Percentiles rank a stretch among this genome's conserved stretches.
These are phyloP conservation scores for Homalodisca vitripennis DNA, from an alignment of 1,140 invertebrate genomes.

Conservation along the genomic window DNA sequence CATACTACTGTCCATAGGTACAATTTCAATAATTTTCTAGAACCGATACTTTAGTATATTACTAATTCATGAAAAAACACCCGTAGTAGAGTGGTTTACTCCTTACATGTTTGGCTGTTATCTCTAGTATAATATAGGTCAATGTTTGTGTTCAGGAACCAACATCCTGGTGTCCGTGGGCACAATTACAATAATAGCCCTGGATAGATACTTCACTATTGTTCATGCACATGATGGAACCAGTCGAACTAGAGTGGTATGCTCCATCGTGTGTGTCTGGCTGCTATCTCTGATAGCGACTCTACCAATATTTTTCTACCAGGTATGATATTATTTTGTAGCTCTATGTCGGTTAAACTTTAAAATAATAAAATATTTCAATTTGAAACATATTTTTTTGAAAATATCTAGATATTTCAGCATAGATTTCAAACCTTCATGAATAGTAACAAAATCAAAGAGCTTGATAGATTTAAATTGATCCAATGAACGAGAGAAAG, in stretches of 20 bases:
- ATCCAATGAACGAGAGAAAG: too few relatives aligned
- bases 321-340: too few relatives aligned
- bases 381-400: too few relatives aligned
- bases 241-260: conserved; percentile 46
- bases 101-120: neutral
- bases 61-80: neutral
- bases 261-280: conserved; percentile 54
- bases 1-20: conserved; percentile 59
- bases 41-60: conserved; percentile 50
- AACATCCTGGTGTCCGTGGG: conserved; percentile 61
- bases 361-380: too few relatives aligned
- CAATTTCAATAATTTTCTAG: conserved; percentile 60
- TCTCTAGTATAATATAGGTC: too few relatives aligned
- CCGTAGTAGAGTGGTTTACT: neutral
- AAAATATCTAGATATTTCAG: too few relatives aligned
- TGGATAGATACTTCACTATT: conserved; percentile 56
- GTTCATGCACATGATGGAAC: conserved; percentile 31
- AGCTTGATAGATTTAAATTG: too few relatives aligned
- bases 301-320: conserved; percentile 53
- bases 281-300: conserved; percentile 53
- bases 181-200: conserved; percentile 60
- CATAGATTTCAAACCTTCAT: too few relatives aligned
- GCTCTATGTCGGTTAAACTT: too few relatives aligned
- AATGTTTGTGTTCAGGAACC: too few relatives aligned
- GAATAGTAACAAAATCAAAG: too few relatives aligned